phyloP scores from a whole-genome alignment of 1,140 invertebrate species.

The Ceratoteleas bidentatus region DNA sequence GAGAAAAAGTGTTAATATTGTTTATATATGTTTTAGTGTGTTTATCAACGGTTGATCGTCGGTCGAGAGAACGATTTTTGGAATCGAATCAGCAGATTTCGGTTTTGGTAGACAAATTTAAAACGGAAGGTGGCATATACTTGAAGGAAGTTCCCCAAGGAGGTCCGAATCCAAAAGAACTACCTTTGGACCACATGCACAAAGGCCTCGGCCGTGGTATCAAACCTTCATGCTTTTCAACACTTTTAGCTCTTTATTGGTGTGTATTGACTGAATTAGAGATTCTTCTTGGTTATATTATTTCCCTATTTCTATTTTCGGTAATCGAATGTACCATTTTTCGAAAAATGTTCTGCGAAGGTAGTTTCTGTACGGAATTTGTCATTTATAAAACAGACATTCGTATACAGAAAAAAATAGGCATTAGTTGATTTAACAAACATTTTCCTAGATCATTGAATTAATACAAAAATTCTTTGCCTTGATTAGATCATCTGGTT shows the following conservation, averaged over 20 bases:
- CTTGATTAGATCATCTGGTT: no score
- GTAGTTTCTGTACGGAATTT: no score
- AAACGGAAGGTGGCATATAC: conserved; percentile 88
- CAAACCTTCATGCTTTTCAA: conserved; percentile 86
- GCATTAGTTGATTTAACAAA: no score
- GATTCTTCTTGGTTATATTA: no score
- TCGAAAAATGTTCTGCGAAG: no score
- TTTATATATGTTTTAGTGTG: conserved; percentile 85
- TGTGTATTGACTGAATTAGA: conserved; percentile 83
- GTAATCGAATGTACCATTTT: no score
- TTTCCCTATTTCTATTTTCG: no score
- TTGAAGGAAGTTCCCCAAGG: conserved; percentile 83
- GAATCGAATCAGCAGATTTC: conserved; percentile 96
- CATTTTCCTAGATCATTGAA: no score
- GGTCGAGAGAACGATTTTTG: conserved; percentile 92
- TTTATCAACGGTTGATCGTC: conserved; percentile 93
- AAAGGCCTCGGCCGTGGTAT: conserved; percentile 80
- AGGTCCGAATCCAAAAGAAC: conserved; percentile 76
- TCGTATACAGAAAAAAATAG: no score
- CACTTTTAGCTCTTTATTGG: conserved; percentile 89
- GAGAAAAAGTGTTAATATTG: not conserved
- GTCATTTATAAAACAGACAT: no score
- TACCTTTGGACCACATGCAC: conserved; percentile 70
- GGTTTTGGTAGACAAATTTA: conserved; percentile 94
- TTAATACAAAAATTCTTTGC: no score